phyloP scores from a whole-genome alignment of 92 coral and sea anemone species.

The Galaxea fascicularis region DNA sequence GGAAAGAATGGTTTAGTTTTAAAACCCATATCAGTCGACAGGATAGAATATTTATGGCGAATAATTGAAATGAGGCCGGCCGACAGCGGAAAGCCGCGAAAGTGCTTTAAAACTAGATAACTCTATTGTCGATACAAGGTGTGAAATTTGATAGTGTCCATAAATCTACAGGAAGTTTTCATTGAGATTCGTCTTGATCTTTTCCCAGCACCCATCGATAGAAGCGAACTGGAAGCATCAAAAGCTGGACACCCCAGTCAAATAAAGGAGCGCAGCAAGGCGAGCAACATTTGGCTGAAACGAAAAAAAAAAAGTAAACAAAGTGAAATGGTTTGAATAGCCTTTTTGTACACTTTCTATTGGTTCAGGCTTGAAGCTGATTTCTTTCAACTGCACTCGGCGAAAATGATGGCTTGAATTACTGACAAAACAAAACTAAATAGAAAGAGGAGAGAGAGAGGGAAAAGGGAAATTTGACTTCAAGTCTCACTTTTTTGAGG shows the following conservation, averaged over 20 bases:
- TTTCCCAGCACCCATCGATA: conserved; percentile 48
- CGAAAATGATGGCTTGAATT: too few relatives aligned
- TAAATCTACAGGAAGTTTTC: background rate
- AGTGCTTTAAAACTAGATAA: background rate
- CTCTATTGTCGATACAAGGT: background rate
- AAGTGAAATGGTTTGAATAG: conserved; percentile 4
- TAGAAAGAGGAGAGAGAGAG: too few relatives aligned
- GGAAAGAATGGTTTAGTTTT: background rate
- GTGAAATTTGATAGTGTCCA: background rate
- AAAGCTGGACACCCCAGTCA: conserved; percentile 42
- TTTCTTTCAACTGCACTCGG: background rate
- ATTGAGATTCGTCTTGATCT: conserved; percentile 22
- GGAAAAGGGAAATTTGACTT: background rate
- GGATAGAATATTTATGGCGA: background rate
- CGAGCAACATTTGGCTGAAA: conserved; percentile 59
- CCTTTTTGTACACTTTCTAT: background rate
- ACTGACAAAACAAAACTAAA: too few relatives aligned
- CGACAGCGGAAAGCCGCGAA: background rate
- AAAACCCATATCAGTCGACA: background rate
- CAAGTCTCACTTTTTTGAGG: too few relatives aligned
- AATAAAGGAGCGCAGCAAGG: conserved; percentile 52
- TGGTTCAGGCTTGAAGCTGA: conserved; percentile 10
- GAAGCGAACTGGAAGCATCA: conserved; percentile 41
- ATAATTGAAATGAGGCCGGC: background rate
- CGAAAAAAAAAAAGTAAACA: background rate